phyloP scores from a whole-genome alignment of 2,888 invertebrate genomes.

The Fissipunctia ypsillon region DNA sequence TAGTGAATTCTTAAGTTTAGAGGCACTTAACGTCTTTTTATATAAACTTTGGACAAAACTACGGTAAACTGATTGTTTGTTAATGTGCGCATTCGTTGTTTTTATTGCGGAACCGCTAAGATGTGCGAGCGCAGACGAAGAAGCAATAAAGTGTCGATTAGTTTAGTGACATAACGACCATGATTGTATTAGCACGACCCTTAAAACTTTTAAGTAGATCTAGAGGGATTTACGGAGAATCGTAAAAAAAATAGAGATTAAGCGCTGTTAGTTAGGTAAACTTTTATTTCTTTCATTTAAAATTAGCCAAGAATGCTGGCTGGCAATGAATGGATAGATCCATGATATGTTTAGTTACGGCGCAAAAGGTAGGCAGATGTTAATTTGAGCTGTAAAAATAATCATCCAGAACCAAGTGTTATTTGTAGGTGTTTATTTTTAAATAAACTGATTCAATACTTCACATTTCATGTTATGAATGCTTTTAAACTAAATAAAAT shows the following conservation, averaged over 20 bases:
- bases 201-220: neutral
- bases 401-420: neutral
- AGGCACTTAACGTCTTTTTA: constrained; percentile 70
- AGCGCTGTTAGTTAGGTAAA: neutral
- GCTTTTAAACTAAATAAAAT: neutral
- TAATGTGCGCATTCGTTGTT: constrained; percentile 63
- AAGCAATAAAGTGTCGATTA: constrained; percentile 29
- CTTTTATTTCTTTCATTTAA: constrained; percentile 17
- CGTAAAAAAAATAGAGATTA: constrained; percentile 17
- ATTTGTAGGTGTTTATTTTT: neutral
- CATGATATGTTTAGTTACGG: constrained; percentile 30
- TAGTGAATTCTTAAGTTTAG: constrained; percentile 70
- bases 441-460: neutral
- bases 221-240: constrained; percentile 7
- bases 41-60: constrained; percentile 67
- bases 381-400: constrained; percentile 35
- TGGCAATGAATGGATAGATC: constrained; percentile 47
- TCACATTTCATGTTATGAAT: neutral
- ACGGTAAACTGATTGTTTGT: constrained; percentile 60
- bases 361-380: constrained; percentile 35
- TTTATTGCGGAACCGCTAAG: constrained; percentile 70
- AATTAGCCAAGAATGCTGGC: constrained; percentile 52
- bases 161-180: constrained; percentile 16
- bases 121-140: constrained; percentile 33
- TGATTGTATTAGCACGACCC: constrained; percentile 11